These are phyloP conservation scores for Caracal caracal DNA, from an alignment of 2,113 vertebrate genomes.

Conservation along the genomic window DNA sequence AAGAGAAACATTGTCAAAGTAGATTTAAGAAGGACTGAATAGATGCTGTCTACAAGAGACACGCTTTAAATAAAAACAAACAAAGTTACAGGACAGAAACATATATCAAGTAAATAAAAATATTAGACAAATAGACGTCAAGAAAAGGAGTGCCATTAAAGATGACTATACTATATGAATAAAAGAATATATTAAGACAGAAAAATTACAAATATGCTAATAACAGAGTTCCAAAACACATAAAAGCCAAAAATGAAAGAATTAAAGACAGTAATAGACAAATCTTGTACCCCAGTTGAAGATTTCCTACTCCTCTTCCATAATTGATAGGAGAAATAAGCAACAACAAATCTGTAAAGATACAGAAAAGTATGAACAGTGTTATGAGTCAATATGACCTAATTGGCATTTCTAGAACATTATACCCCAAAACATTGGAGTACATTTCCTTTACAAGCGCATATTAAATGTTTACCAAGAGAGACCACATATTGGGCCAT, in stretches of 20 bases:
- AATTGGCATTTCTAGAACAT: not conserved
- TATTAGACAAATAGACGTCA: not conserved
- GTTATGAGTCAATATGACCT: not conserved
- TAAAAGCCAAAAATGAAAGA: not conserved
- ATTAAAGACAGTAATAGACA: not conserved
- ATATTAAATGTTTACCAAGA: not conserved
- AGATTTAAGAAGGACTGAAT: not conserved
- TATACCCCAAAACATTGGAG: not conserved
- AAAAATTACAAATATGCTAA: not conserved
- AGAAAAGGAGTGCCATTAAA: not conserved
- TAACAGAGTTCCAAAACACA: not conserved
- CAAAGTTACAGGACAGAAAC: not conserved
- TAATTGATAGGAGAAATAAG: not conserved
- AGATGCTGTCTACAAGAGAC: not conserved
- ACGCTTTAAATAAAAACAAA: not conserved
- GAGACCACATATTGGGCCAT: not conserved
- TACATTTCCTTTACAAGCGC: not conserved
- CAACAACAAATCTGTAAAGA: not conserved
- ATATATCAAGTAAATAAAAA: not conserved
- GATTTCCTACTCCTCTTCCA: not conserved
- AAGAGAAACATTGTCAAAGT: not conserved
- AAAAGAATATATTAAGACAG: not conserved
- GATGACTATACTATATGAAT: not conserved
- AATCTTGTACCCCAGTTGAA: not conserved
- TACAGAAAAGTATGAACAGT: not conserved